Base-by-base conservation (phyloP, 2,113 vertebrate species). In the Odontesthes bonariensis region DNA sequence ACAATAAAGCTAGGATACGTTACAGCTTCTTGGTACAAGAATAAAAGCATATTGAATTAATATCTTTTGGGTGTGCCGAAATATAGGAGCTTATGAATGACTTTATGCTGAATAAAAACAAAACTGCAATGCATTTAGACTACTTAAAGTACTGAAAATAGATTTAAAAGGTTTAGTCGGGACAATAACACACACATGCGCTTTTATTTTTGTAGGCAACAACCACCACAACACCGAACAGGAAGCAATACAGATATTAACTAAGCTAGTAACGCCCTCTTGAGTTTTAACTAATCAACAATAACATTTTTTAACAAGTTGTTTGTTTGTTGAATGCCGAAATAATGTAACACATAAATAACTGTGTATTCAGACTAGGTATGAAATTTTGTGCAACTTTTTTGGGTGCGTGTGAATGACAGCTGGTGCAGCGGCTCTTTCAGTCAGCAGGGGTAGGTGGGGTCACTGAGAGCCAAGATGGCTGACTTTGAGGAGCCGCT, bases 401-500 rank as follows among this genome's bases (percentile, higher is more conserved):
- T 14, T 46, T n/a, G 16, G 62, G 51, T 59, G 4, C 31, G 9
- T n/a, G 42, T 27, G 20, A 33, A n/a, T 19, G 64, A 38, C 13
- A 38, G 23, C 11, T 5, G 2, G 4, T 5, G 53, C 55, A 12
- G 20, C 31, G 58, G 19, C 51, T 38, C 20, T 64, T 66, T 79
- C 81, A 82, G 73, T 84, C 82, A 87, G 84, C 84, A 72, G 75
- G 51, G 35, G 86, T 84, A 77, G 90, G 92, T 88, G 89, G 83
- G 91, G 92, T 92, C 91, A 91, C 90, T 89, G 92, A 93, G 93
- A 94, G 94, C 94, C 95, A 95, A 97, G 90, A 98, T 98, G 97
- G 96, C 96, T 75, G 96, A 98, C 90, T 94, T 96, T 83, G 96
- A 98, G 89, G 96, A 96, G 65, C 95, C 95, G 90, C 95, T 97